Evolutionary conservation across 2,888 invertebrate species (phyloP).

Genomic region (Drosophila hamatofila): DNA sequence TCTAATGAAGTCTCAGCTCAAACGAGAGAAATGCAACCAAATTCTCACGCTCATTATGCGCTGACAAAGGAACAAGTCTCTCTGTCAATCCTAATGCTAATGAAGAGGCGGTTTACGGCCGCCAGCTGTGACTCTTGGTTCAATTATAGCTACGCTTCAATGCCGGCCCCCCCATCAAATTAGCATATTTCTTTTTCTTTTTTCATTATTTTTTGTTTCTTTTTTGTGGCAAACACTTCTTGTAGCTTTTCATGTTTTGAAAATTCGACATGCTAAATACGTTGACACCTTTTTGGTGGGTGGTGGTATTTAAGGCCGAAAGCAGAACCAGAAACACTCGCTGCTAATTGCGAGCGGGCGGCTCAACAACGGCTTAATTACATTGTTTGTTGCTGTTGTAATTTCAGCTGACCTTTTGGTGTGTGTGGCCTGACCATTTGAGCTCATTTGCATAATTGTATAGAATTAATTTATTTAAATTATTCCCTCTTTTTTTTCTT

Average conservation of each 20-base stretch:
- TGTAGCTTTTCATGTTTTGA: constrained; percentile 56
- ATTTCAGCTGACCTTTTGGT: constrained; percentile 63
- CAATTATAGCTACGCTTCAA: constrained; percentile 71
- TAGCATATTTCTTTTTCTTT: constrained; percentile 60
- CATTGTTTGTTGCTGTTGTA: constrained; percentile 51
- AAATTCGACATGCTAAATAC: constrained; percentile 62
- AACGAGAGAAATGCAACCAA: constrained; percentile 53
- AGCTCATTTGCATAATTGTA: constrained; percentile 72
- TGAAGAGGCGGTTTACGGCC: constrained; percentile 38
- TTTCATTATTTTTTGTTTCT: constrained; percentile 34
- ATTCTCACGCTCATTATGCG: constrained; percentile 70
- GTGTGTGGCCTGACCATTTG: constrained; percentile 36
- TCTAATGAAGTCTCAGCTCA: constrained; percentile 17
- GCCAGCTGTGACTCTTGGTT: constrained; percentile 41
- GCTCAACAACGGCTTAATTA: constrained; percentile 75
- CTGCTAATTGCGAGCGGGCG: constrained; percentile 72
- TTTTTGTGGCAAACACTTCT: constrained; percentile 39
- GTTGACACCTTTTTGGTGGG: constrained; percentile 71
- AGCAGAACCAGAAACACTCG: constrained; percentile 43
- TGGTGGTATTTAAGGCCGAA: background rate
- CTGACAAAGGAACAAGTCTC: constrained; percentile 39
- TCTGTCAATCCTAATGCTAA: constrained; percentile 51
- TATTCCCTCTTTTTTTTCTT: constrained; percentile 16
- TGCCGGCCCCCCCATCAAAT: constrained; percentile 65
- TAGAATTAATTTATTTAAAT: constrained; percentile 63